A percentile compares a stretch with the other conserved stretches of the same genome.
phyloP scores from a whole-genome alignment of 2,888 invertebrate species.

The Aporophyla lueneburgensis region DNA sequence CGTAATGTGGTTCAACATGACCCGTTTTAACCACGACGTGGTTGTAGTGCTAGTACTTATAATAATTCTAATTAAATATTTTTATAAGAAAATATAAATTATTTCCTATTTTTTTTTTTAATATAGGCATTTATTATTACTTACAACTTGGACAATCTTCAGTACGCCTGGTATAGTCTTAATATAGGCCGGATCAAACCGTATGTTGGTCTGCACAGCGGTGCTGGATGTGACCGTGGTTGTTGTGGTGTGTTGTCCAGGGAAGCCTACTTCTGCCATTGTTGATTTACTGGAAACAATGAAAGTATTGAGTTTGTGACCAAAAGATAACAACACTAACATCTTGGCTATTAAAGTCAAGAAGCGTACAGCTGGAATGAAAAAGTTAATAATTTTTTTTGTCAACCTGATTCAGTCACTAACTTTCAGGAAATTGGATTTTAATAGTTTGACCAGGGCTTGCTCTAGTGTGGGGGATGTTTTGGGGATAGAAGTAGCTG shows the following conservation, averaged over 20 bases:
- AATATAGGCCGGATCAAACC: slow-evolving; percentile 94
- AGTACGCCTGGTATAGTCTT: slow-evolving; percentile 94
- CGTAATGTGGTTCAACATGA: no score
- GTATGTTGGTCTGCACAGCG: slow-evolving; percentile 93
- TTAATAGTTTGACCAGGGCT: not conserved
- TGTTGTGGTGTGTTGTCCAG: slow-evolving; percentile 94
- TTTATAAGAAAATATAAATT: not conserved
- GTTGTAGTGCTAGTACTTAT: no score
- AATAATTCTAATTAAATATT: no score
- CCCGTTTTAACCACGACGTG: no score
- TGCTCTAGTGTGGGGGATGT: not conserved
- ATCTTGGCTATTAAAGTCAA: not conserved
- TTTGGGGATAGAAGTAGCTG: not conserved
- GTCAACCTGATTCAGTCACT: not conserved
- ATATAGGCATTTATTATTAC: slow-evolving; percentile 67
- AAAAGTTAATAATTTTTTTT: not conserved
- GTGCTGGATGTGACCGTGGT: slow-evolving; percentile 93
- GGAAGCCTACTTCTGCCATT: slow-evolving; percentile 93
- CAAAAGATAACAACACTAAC: not conserved
- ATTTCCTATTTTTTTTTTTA: not conserved
- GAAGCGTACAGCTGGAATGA: not conserved
- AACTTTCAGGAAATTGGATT: slow-evolving; percentile 10
- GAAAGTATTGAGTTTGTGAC: not conserved
- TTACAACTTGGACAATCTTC: slow-evolving; percentile 94
- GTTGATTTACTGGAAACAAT: slow-evolving; percentile 62